Percentiles rank a stretch among this genome's conserved stretches.
Evolutionary conservation across 2,888 invertebrate species (phyloP).

Genomic region (Stenchaetothrips biformis): DNA sequence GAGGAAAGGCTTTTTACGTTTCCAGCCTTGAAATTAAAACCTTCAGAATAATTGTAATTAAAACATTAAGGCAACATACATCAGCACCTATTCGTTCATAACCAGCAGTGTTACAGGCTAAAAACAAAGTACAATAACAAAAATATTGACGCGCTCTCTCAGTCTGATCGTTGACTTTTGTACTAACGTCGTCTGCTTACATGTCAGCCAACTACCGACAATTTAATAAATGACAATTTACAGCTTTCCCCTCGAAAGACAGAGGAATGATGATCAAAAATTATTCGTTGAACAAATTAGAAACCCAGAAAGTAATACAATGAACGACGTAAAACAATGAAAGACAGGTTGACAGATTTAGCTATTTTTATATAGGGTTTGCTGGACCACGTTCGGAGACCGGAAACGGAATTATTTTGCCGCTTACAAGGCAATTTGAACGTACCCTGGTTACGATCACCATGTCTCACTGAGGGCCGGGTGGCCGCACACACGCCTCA

Average conservation of each 20-base stretch:
- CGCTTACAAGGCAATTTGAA: constrained; percentile 32
- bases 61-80: too few species aligned
- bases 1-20: not conserved
- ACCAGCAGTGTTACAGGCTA: too few species aligned
- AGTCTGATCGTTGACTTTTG: not conserved
- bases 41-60: not conserved
- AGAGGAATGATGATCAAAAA: too few species aligned
- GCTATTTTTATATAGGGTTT: constrained; percentile 26
- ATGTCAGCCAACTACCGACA: not conserved
- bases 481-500: constrained; percentile 33
- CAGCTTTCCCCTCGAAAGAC: too few species aligned
- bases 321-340: not conserved
- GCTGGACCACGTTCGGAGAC: constrained; percentile 12
- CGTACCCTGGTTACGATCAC: constrained; percentile 53
- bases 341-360: not conserved
- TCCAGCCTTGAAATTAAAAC: not conserved
- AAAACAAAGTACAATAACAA: not conserved
- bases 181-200: not conserved
- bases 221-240: not conserved
- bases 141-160: not conserved
- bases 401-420: constrained; percentile 28
- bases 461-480: constrained; percentile 42
- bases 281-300: not conserved
- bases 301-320: not conserved
- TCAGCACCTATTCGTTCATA: too few species aligned